Evolutionary conservation across 2,797 vertebrate genomes (phyloP).

Genomic region (Taenioides sp.): DNA sequence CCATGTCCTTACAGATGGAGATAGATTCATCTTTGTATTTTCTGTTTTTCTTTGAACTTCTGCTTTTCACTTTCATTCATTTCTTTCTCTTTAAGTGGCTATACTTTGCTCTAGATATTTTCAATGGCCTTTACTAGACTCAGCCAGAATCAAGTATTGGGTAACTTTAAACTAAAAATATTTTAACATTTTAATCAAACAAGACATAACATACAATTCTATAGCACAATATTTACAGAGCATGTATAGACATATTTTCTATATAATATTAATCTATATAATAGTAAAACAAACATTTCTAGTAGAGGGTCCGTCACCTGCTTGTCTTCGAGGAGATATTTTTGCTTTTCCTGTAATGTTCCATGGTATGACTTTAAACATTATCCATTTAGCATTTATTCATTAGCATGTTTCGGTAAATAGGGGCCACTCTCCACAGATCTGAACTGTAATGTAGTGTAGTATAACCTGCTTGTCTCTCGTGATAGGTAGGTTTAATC

Average conservation of each 20-base stretch:
- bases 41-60: neutral
- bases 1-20: neutral
- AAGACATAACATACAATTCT: neutral
- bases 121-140: neutral
- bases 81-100: neutral
- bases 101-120: neutral
- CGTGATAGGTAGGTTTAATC: too few species aligned
- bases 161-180: neutral
- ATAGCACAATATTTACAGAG: neutral
- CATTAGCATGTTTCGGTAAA: too few species aligned
- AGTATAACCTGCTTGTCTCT: too few species aligned
- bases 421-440: too few species aligned
- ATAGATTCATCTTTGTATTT: slow-evolving; percentile 13
- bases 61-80: neutral
- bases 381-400: too few species aligned
- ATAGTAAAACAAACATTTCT: neutral
- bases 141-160: neutral
- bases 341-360: too few species aligned
- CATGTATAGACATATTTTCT: neutral
- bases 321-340: too few species aligned
- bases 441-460: too few species aligned
- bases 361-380: too few species aligned
- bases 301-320: too few species aligned
- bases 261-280: neutral
- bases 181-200: neutral